Base-by-base conservation (phyloP, 2,113 vertebrate genomes). In the Zosterops pallidus region DNA sequence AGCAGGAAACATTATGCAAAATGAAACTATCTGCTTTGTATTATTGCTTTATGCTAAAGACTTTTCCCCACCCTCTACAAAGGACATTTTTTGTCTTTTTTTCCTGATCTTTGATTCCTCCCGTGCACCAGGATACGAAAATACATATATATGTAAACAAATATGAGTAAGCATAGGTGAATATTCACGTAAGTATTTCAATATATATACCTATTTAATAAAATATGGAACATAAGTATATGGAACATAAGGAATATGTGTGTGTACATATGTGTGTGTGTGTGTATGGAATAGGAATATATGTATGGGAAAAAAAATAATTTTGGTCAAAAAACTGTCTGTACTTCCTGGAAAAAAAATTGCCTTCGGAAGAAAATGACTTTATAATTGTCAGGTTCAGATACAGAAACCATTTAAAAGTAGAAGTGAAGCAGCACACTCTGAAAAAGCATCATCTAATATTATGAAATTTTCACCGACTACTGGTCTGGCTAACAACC, bases 1-100 rank as follows among this genome's bases (percentile, higher is more conserved):
- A 25, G 20, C 5, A 83, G 59, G 33, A 60, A 69, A 57, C 1
- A 0, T 22, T 53, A 14, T 0, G 0, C 14, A 74, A 47, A 74
- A 46, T 17, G 8, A 81, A 78, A n/a, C 53, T 5, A 5, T 63
- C 37, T 69, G 14, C 26, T 80, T 77, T 37, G 3, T 21, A 2
- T 19, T 56, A 62, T 24, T 74, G 7, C 19, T 57, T 57, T 65
- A 29, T n/a, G 14, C 18, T 42, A 55, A 76, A 55, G 17, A 3
- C 24, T 82, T 83, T 69, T 53, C 0, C 13, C 15, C 14, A 29
- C 23, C 47, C 8, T 33, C 17, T 83, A 7, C 29, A 80, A 76
- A 80, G 41, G 44, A 47, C 9, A 12, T 52, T 59, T 56, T 53
- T 59, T 26, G 11, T 69, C 14, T 22, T 7, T 22, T 7, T 69